Evolutionary conservation across 2,113 vertebrate genomes (phyloP), one percentile per base, ranked within the genome.

Genomic region (Pantherophis guttatus): DNA sequence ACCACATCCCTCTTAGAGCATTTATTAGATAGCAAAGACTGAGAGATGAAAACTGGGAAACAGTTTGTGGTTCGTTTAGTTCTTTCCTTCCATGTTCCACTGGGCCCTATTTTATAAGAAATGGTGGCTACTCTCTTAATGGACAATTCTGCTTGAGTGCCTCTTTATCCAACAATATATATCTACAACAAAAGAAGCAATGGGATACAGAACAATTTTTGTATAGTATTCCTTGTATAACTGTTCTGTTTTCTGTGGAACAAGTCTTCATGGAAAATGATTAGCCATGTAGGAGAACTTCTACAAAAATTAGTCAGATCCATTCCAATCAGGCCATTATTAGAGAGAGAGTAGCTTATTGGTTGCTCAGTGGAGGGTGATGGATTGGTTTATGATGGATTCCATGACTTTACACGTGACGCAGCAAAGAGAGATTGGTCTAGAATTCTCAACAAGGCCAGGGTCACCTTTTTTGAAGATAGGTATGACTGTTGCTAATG

Each of bases 11-110:
- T 50, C 48, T 50, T 50, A 50, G 48, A 50, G 48, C 6, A 0
- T 50, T 94, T 94, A 96, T 97, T 96, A 96, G 94, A 91, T 75
- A 50, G 95, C 94, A 97, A 95, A 97, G 92, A 53, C 70, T 91
- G 65, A 86, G 87, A 87, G 59, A 93, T 93, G 93, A 92, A 96
- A 96, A 97, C 93, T 93, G 58, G 88, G 59, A 95, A 95, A 91
- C 92, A 95, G 94, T 70, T 70, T 93, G 88, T 8, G 95, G 70
- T 89, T 95, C 94, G 96, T 96, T 96, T 96, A 95, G 92, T 93
- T 93, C 23, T 92, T 12, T 52, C 90, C 58, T 93, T 95, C 90
- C 5, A 9, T 95, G 88, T 94, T 86, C 91, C 62, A 89, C 57
- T 44, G 92, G 92, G 52, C 62, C 44, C 81, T 89, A 89, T 54